Evolutionary conservation across 1,140 invertebrate genomes (phyloP).

Genomic region (Formica exsecta): DNA sequence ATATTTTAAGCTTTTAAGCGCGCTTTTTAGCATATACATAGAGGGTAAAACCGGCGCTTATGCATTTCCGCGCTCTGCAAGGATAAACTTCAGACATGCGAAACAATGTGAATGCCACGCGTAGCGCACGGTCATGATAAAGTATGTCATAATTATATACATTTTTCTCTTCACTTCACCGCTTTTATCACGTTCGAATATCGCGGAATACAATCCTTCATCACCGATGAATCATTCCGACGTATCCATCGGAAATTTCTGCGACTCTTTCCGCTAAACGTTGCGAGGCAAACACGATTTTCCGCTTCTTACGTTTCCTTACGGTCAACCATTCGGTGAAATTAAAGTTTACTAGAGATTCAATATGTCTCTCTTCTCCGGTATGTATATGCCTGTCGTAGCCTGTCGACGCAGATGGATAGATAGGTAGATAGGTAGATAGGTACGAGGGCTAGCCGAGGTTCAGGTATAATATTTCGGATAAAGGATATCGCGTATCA

Average conservation of each 20-base stretch:
- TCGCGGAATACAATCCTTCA: constrained; percentile 29
- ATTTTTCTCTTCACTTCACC: not conserved
- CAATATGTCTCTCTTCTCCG: constrained; percentile 61
- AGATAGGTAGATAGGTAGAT: not conserved
- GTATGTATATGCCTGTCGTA: not conserved
- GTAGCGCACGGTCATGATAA: not conserved
- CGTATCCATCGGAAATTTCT: constrained; percentile 39
- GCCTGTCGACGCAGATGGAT: not conserved
- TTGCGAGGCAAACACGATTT: not conserved
- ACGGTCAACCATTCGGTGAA: constrained; percentile 46
- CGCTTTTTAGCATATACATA: no score
- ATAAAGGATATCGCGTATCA: constrained; percentile 83
- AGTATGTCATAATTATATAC: constrained; percentile 44
- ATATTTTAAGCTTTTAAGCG: constrained; percentile 8
- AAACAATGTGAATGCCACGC: not conserved
- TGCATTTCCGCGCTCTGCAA: not conserved
- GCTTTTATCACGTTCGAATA: not conserved
- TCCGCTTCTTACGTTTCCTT: constrained; percentile 57
- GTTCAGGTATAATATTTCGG: constrained; percentile 79
- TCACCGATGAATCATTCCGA: constrained; percentile 1
- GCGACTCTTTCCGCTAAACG: constrained; percentile 40
- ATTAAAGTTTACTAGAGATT: constrained; percentile 71
- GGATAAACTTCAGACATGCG: not conserved
- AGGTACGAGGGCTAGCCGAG: constrained; percentile 32
- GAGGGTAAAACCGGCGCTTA: not conserved